Evolutionary conservation across 2,797 vertebrate species (phyloP), one percentile per base, ranked within the genome.

Genomic region (Rhinoraja longicauda): DNA sequence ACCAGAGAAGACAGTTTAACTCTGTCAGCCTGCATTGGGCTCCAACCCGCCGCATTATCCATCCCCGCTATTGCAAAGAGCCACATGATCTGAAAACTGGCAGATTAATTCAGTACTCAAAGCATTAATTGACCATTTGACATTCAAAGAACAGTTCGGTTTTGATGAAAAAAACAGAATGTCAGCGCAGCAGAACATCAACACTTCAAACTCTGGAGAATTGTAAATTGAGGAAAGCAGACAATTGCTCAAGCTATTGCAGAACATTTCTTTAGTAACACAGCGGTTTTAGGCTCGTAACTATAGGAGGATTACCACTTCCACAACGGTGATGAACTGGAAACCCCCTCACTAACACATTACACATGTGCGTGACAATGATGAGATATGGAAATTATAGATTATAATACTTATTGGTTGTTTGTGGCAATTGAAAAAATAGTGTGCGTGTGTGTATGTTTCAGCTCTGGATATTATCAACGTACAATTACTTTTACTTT

Each of bases 31-130:
- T 17, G 24, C 0, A 24, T 92, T 73, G 39, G 70, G 32, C 72
- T 92, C 39, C 12, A 86, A 86, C 82, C 24, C 36, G 88, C 84
- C 67, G n/a, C 62, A 67, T 62, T 64, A 88, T 86, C 57, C 82
- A 86, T 59, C 57, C 26, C 86, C 53, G n/a, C 82, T 21, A 32
- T 64, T 62, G 19, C 32, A 64, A 88, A 36, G 29, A 64, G 59
- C 7, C 59, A 64, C 59, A 88, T 36, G 84, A 88, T 67, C 84
- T 67, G 62, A n/a, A 88, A 88, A 36, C 62, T 88, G 84, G 84
- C 84, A 67, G 62, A 88, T 88, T 64, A 88, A 88, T 88, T 88
- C 59, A 88, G 84, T 36, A 88, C 84, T 88, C 84, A 88, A 88
- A 88, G 62, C 62, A 64, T 88, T 88, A 88, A 88, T 88, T 67